Evolutionary conservation across 2,888 invertebrate genomes (phyloP).

Genomic region (Cylindroiulus punctatus): DNA sequence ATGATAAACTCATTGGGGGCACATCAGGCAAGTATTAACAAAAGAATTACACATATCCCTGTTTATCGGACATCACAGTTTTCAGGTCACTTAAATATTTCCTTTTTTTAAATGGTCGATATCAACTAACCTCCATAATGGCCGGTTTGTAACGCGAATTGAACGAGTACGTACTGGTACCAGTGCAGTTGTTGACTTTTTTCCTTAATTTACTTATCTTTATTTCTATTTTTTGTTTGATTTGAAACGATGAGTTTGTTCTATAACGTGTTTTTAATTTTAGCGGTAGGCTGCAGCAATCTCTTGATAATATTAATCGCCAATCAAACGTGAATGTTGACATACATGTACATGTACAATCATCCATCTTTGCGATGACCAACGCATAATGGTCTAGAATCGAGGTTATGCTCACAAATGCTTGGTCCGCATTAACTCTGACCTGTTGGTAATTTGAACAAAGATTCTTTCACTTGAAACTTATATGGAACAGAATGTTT

Average conservation of each 20-base stretch:
- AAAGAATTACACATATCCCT: background rate
- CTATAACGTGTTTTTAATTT: too few species aligned
- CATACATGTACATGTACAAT: too few species aligned
- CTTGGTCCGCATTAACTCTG: background rate
- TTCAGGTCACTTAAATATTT: conserved; percentile 1
- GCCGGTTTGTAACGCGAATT: background rate
- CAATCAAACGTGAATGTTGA: too few species aligned
- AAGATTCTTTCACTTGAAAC: background rate
- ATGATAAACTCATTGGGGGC: conserved; percentile 14
- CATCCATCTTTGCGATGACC: too few species aligned
- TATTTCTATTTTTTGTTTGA: too few species aligned
- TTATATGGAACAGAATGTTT: background rate
- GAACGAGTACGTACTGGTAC: background rate
- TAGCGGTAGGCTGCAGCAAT: too few species aligned
- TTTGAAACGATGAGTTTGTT: too few species aligned
- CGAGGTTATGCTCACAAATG: too few species aligned
- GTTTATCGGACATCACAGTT: background rate
- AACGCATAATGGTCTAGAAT: too few species aligned
- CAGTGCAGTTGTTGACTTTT: too few species aligned
- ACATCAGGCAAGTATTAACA: background rate
- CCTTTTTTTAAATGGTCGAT: background rate
- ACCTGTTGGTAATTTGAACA: background rate
- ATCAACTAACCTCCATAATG: background rate
- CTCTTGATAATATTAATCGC: too few species aligned
- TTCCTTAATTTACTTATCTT: too few species aligned